phyloP scores from a whole-genome alignment of 2,888 invertebrate species.

The Dynastes maya region DNA sequence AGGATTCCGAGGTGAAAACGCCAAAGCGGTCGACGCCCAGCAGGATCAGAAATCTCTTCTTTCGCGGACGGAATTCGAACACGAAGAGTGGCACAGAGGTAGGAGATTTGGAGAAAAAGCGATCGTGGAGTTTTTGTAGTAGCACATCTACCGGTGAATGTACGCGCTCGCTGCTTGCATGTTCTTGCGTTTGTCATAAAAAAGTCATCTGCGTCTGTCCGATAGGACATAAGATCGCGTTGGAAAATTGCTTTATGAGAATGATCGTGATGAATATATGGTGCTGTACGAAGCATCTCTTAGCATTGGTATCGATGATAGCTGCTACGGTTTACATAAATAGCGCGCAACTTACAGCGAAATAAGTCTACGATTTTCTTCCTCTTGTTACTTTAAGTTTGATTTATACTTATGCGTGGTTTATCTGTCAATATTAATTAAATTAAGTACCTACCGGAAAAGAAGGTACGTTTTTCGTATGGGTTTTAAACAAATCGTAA shows the following conservation, averaged over 20 bases:
- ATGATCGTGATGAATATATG: constrained; percentile 35
- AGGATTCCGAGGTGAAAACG: constrained; percentile 64
- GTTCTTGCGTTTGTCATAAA: constrained; percentile 44
- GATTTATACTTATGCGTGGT: constrained; percentile 2
- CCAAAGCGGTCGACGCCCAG: constrained; percentile 77
- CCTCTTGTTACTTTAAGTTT: neutral
- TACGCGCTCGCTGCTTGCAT: constrained; percentile 34
- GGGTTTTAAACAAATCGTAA: constrained; percentile 7
- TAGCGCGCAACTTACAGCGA: constrained; percentile 20
- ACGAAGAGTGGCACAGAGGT: constrained; percentile 67
- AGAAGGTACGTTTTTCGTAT: neutral
- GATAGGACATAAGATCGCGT: neutral
- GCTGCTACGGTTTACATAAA: constrained; percentile 48
- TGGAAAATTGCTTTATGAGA: constrained; percentile 27
- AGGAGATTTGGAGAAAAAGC: constrained; percentile 50
- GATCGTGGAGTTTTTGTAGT: constrained; percentile 30
- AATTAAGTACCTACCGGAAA: neutral
- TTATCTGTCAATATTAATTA: neutral
- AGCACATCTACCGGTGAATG: constrained; percentile 4
- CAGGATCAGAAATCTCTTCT: constrained; percentile 75
- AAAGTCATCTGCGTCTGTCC: constrained; percentile 38
- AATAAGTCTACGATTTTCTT: neutral
- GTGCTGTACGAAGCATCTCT: constrained; percentile 45
- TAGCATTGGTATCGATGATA: constrained; percentile 43
- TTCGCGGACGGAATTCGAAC: constrained; percentile 70